phyloP scores from a whole-genome alignment of 1,140 invertebrate genomes.

The Neodiprion lecontei region DNA sequence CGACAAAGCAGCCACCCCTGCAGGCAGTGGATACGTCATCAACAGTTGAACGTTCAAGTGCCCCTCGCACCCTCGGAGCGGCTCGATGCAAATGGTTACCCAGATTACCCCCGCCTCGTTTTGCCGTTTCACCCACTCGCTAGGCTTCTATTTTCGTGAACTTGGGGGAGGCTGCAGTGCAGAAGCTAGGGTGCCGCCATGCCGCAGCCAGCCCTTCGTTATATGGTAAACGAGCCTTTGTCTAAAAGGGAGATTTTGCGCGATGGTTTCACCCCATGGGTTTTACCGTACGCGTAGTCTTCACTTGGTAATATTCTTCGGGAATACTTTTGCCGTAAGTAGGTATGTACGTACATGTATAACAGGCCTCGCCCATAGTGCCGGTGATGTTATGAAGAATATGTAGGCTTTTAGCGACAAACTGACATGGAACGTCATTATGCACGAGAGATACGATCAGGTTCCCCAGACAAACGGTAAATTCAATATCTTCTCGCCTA shows the following conservation, averaged over 20 bases:
- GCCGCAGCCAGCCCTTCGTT: background rate
- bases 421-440: too few species aligned
- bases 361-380: too few species aligned
- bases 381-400: too few species aligned
- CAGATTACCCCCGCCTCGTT: background rate
- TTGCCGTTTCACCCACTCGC: background rate
- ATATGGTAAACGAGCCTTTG: slow-evolving; percentile 4
- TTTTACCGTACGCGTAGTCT: too few species aligned
- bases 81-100: background rate
- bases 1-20: background rate
- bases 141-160: background rate
- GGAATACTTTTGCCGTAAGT: too few species aligned
- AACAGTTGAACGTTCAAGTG: slow-evolving; percentile 1
- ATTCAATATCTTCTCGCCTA: too few species aligned
- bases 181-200: background rate
- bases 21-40: background rate
- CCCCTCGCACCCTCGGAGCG: background rate
- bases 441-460: too few species aligned
- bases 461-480: too few species aligned
- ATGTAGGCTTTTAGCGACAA: too few species aligned
- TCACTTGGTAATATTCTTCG: too few species aligned
- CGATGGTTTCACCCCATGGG: too few species aligned
- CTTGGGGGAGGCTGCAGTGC: background rate
- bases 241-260: background rate
- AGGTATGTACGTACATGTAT: too few species aligned